These are phyloP conservation scores for Arion vulgaris DNA, from an alignment of 1,140 invertebrate genomes.

Conservation along the genomic window DNA sequence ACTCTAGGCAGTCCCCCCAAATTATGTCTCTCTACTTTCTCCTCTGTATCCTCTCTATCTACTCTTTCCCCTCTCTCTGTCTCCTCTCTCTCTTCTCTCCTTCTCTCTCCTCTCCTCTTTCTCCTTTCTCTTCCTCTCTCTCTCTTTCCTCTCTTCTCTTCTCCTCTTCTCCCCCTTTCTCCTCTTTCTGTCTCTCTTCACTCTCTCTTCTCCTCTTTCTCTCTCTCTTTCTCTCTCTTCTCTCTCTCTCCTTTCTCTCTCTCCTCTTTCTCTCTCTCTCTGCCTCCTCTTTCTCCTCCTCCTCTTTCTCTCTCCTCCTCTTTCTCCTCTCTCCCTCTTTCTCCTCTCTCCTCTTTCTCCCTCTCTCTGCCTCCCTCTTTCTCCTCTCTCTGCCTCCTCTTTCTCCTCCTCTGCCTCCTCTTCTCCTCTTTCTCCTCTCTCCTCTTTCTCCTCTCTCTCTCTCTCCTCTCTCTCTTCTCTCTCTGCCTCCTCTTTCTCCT, in stretches of 20 bases:
- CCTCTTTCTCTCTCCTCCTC: constrained; percentile 15
- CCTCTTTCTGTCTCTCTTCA: too few species aligned
- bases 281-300: constrained; percentile 12
- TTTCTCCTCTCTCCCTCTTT: constrained; percentile 12
- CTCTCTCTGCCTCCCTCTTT: too few species aligned
- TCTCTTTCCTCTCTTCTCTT: neutral
- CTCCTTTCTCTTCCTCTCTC: neutral
- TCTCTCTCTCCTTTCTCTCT: constrained; percentile 20
- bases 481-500: too few species aligned
- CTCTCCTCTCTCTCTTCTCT: too few species aligned
- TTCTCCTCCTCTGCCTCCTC: too few species aligned
- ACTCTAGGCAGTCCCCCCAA: too few species aligned
- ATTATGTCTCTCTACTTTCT: constrained; percentile 23
- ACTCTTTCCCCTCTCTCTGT: neutral
- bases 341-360: constrained; percentile 8
- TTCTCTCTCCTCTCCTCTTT: neutral
- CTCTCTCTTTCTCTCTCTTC: constrained; percentile 27
- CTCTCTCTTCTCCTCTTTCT: too few species aligned
- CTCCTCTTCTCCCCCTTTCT: neutral
- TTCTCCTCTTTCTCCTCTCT: neutral
- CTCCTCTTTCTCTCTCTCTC: constrained; percentile 3
- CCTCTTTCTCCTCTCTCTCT: neutral
- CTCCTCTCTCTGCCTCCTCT: too few species aligned
- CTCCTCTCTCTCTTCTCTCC: neutral
- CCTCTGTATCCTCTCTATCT: constrained; percentile 5